phyloP scores from a whole-genome alignment of 2,113 vertebrate genomes.

The Hepsetus odoe region DNA sequence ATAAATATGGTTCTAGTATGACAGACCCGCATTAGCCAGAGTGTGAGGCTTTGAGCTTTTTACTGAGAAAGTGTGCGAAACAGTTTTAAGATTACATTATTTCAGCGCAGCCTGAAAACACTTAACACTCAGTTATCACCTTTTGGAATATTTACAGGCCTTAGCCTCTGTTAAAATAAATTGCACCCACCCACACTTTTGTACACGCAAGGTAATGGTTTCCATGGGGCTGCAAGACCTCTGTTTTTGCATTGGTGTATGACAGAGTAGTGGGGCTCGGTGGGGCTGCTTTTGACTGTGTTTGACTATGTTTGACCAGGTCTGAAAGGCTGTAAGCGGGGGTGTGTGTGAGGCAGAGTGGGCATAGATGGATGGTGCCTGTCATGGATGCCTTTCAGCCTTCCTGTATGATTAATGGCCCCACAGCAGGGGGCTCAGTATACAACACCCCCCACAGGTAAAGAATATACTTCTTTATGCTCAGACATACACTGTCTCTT shows the following conservation, averaged over 20 bases:
- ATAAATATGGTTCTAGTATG: background rate
- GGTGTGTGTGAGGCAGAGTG: constrained; percentile 24
- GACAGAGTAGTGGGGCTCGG: background rate
- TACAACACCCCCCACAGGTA: constrained; percentile 24
- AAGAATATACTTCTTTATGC: constrained; percentile 16
- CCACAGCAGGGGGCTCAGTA: constrained; percentile 4
- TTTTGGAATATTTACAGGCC: constrained; percentile 29
- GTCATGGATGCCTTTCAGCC: constrained; percentile 38
- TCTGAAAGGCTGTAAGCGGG: constrained; percentile 43
- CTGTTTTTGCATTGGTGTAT: constrained; percentile 8
- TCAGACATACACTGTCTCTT: constrained; percentile 38
- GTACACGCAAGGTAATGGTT: constrained; percentile 8
- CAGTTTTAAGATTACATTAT: constrained; percentile 16
- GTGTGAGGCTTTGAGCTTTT: constrained; percentile 6
- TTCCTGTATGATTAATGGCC: constrained; percentile 51
- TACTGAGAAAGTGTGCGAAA: constrained; percentile 1
- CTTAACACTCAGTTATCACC: constrained; percentile 32
- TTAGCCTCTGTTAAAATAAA: background rate
- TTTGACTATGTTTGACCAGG: constrained; percentile 27
- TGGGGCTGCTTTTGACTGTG: background rate
- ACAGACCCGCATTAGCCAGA: background rate
- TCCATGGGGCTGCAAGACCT: constrained; percentile 13
- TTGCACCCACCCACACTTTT: background rate
- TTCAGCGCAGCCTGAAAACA: constrained; percentile 10
- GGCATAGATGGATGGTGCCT: constrained; percentile 45